A percentile compares a stretch with the other conserved stretches of the same genome.
Evolutionary conservation across 1,140 invertebrate genomes (phyloP).

Genomic region (Spodoptera frugiperda): DNA sequence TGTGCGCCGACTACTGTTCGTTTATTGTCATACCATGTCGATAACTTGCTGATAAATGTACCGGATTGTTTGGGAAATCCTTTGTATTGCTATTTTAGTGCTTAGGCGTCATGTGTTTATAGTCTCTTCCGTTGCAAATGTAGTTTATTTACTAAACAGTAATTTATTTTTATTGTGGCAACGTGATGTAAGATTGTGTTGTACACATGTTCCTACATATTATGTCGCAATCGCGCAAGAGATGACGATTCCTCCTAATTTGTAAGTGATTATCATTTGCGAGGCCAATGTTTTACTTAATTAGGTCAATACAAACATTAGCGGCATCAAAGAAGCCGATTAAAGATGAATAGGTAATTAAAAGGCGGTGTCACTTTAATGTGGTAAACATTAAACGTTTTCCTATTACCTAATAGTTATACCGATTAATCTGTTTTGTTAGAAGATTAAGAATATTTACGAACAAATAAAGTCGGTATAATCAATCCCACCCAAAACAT

Average conservation of each 20-base stretch:
- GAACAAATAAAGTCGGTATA: no score
- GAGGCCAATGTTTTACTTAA: constrained; percentile 10
- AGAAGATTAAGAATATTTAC: no score
- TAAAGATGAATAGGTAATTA: neutral
- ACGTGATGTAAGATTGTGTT: neutral
- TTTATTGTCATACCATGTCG: constrained; percentile 29
- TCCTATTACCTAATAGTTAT: no score
- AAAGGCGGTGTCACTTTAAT: no score
- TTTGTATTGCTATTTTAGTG: constrained; percentile 19
- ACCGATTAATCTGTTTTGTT: no score
- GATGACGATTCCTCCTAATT: constrained; percentile 23
- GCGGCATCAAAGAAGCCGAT: constrained; percentile 16
- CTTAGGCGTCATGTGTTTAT: neutral
- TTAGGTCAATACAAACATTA: constrained; percentile 33
- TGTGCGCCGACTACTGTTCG: constrained; percentile 29
- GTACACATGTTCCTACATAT: neutral
- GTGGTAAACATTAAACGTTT: no score
- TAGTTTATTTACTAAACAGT: neutral
- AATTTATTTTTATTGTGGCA: neutral
- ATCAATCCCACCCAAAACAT: no score
- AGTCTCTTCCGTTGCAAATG: neutral
- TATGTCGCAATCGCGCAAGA: constrained; percentile 2
- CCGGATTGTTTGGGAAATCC: constrained; percentile 35
- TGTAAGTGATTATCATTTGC: constrained; percentile 24
- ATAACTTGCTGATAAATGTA: constrained; percentile 30